phyloP scores from a whole-genome alignment of 1,140 invertebrate genomes.

The Diuraphis noxia region DNA sequence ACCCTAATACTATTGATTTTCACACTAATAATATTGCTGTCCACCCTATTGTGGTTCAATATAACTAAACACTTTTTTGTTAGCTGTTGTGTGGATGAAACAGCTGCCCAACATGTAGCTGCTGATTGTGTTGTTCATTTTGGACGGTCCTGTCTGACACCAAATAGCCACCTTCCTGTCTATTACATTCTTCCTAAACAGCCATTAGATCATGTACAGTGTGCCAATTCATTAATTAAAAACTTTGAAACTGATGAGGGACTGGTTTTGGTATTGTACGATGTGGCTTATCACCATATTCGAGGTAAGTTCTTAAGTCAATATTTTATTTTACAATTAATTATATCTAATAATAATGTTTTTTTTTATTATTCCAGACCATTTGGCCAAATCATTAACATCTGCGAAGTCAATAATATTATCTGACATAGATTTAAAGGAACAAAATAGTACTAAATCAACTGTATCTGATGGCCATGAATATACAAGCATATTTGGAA shows the following conservation, averaged over 20 bases:
- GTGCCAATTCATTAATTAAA: conserved; percentile 60
- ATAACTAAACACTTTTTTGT: background rate
- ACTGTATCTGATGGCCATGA: background rate
- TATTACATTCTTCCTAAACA: conserved; percentile 72
- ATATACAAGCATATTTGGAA: conserved; percentile 21
- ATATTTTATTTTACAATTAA: background rate
- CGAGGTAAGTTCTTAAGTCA: conserved; percentile 62
- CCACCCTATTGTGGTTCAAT: background rate
- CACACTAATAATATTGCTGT: background rate
- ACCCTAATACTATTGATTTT: background rate
- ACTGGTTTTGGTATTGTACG: conserved; percentile 72
- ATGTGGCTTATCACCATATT: conserved; percentile 71
- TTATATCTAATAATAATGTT: background rate
- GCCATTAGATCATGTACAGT: conserved; percentile 62
- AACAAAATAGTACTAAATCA: background rate
- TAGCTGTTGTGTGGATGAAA: conserved; percentile 91
- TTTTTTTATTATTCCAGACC: background rate
- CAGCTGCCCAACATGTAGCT: conserved; percentile 82
- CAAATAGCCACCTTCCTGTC: conserved; percentile 70
- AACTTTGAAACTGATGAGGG: conserved; percentile 60
- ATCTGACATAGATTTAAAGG: conserved; percentile 21
- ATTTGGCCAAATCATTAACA: background rate
- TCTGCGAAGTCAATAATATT: background rate
- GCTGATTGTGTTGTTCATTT: conserved; percentile 88
- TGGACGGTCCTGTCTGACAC: conserved; percentile 82